Evolutionary conservation across 2,113 vertebrate species (phyloP).

Genomic region (Chiloscyllium plagiosum): DNA sequence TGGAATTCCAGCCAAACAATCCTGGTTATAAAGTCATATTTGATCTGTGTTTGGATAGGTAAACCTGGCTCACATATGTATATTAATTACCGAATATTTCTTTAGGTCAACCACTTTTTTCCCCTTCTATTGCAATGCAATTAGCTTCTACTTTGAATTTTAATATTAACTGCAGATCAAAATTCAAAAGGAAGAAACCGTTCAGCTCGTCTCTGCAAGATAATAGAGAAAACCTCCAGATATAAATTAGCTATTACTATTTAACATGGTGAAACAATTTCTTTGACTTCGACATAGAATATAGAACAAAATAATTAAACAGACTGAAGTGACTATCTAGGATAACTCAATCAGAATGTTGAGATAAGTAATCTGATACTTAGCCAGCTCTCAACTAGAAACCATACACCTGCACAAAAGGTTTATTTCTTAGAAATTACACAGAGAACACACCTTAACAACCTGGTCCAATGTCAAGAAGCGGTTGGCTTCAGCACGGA

Average conservation of each 20-base stretch:
- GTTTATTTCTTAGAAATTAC: neutral
- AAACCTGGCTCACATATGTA: neutral
- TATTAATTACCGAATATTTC: neutral
- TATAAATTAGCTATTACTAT: neutral
- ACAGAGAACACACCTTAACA: constrained; percentile 68
- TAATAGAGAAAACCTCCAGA: neutral
- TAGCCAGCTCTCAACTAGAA: neutral
- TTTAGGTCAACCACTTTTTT: neutral
- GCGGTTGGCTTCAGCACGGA: constrained; percentile 84
- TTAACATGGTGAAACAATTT: neutral
- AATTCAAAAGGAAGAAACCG: neutral
- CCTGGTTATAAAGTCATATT: neutral
- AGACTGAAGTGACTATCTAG: neutral
- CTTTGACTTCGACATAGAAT: neutral
- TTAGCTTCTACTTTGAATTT: neutral
- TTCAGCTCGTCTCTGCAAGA: neutral
- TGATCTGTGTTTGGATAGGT: neutral
- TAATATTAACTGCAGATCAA: neutral
- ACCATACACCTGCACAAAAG: neutral
- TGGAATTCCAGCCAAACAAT: neutral
- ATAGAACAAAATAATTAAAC: too few species aligned
- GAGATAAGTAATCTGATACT: neutral
- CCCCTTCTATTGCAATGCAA: neutral
- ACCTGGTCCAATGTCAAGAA: constrained; percentile 85
- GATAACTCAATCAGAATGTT: neutral